Evolutionary conservation across 2,113 vertebrate species (phyloP).

Genomic region (Cavia aperea): DNA sequence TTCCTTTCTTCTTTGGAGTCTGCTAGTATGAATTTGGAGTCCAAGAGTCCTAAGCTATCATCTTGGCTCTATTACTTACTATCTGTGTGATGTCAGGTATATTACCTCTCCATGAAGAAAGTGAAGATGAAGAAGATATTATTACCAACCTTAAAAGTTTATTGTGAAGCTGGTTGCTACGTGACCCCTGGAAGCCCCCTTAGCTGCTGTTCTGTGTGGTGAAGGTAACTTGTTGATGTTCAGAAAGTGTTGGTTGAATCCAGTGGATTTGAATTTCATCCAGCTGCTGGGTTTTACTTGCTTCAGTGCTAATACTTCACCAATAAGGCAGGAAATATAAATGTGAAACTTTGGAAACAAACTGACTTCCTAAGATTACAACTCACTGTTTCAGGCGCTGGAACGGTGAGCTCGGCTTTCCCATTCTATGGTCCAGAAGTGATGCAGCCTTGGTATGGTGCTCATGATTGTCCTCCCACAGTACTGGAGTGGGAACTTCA

Average conservation of each 20-base stretch:
- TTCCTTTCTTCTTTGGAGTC: background rate
- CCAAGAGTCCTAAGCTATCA: background rate
- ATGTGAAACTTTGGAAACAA: constrained; percentile 36
- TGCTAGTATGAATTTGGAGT: background rate
- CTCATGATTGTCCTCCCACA: background rate
- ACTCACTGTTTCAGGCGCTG: background rate
- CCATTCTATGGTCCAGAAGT: background rate
- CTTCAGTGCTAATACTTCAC: constrained; percentile 43
- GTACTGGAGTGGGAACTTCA: background rate
- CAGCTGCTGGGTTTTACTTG: constrained; percentile 40
- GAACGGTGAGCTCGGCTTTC: constrained; percentile 26
- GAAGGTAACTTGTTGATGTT: background rate
- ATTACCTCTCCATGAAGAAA: background rate
- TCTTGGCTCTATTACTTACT: background rate
- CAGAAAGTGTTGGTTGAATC: constrained; percentile 38
- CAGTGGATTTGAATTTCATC: constrained; percentile 28
- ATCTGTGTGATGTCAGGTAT: background rate
- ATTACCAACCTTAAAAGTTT: background rate
- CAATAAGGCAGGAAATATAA: constrained; percentile 32
- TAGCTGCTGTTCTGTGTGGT: background rate
- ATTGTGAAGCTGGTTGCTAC: background rate
- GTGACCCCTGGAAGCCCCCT: background rate
- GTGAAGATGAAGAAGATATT: background rate
- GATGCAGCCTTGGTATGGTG: background rate
- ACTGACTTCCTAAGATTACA: background rate